Evolutionary conservation across 2,113 vertebrate species (phyloP).

Genomic region (Varanus komodoensis): DNA sequence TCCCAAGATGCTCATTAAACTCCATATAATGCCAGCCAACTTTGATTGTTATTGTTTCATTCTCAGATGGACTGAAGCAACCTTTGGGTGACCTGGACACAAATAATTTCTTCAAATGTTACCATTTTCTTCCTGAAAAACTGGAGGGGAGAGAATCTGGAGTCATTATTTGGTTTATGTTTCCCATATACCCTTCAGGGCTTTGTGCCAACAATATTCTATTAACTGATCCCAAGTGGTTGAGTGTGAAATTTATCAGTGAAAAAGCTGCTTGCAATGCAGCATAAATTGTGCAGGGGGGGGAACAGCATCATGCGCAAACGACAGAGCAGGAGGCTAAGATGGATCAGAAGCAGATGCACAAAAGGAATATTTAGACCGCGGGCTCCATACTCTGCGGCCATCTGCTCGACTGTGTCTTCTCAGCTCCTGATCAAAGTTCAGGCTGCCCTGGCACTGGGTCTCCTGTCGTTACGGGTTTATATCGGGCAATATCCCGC

Average conservation of each 20-base stretch:
- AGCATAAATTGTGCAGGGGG: background rate
- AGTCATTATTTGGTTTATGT: slow-evolving; percentile 1
- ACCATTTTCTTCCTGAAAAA: slow-evolving; percentile 9
- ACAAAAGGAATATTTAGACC: background rate
- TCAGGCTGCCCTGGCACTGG: background rate
- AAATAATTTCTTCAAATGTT: slow-evolving; percentile 9
- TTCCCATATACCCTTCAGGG: background rate
- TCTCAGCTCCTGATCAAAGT: background rate
- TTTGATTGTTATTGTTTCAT: slow-evolving; percentile 3
- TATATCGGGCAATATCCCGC: background rate
- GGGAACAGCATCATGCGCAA: background rate
- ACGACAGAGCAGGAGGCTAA: background rate
- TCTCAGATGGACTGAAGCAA: background rate
- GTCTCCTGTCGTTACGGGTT: background rate
- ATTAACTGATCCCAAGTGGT: slow-evolving; percentile 2
- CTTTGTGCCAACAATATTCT: background rate
- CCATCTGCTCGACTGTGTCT: background rate
- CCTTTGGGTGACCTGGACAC: slow-evolving; percentile 33
- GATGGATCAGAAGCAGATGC: background rate
- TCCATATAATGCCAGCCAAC: background rate
- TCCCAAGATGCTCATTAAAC: slow-evolving; percentile 26
- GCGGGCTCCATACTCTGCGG: background rate
- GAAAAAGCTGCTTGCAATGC: background rate
- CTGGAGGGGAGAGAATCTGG: background rate
- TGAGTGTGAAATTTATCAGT: background rate